phyloP scores from a whole-genome alignment of 1,140 invertebrate genomes.

The Pseudoatta argentina region DNA sequence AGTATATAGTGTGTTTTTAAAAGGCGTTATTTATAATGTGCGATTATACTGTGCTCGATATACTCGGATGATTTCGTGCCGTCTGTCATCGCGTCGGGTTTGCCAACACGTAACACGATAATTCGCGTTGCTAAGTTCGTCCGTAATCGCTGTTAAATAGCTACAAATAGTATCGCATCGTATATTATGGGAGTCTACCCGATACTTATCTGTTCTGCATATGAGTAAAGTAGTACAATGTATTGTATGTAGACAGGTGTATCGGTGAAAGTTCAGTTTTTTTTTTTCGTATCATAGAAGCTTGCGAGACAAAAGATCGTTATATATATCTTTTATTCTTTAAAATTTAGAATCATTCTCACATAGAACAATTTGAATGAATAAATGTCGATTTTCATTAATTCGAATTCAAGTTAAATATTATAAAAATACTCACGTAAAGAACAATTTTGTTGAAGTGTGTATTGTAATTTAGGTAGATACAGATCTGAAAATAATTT shows the following conservation, averaged over 20 bases:
- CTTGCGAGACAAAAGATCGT: neutral
- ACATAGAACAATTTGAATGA: neutral
- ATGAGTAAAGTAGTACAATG: neutral
- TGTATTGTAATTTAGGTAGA: too few relatives aligned
- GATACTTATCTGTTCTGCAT: slow-evolving; percentile 29
- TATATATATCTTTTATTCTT: neutral
- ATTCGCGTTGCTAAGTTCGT: slow-evolving; percentile 35
- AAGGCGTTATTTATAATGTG: slow-evolving; percentile 54
- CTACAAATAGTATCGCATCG: slow-evolving; percentile 19
- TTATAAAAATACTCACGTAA: too few relatives aligned
- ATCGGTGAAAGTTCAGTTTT: neutral
- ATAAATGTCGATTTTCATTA: neutral
- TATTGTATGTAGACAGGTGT: neutral
- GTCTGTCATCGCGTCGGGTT: slow-evolving; percentile 16
- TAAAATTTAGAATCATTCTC: too few relatives aligned
- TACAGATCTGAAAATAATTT: too few relatives aligned
- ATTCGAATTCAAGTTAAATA: too few relatives aligned
- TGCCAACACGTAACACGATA: slow-evolving; percentile 42
- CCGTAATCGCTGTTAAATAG: slow-evolving; percentile 36
- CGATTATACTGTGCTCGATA: slow-evolving; percentile 14
- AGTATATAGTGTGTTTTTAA: slow-evolving; percentile 36
- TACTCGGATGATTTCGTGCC: slow-evolving; percentile 32
- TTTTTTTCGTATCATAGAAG: neutral
- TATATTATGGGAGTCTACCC: neutral
- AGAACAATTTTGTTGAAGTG: too few relatives aligned